Conservation (phyloP, 2,113 vertebrate genomes). For the Osmerus eperlanus region DNA sequence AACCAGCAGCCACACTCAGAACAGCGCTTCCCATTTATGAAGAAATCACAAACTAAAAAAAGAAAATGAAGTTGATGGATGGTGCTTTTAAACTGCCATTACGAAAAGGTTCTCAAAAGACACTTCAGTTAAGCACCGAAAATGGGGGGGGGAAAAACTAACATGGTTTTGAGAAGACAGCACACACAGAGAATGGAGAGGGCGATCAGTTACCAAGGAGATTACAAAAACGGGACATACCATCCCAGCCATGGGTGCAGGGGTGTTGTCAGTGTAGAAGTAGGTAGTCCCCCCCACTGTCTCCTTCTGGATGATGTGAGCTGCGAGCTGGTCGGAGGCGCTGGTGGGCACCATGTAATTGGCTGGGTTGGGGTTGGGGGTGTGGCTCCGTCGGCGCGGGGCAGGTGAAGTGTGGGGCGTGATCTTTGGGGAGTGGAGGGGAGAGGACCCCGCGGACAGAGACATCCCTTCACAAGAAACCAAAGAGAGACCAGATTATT, state of each 20-base stretch:
- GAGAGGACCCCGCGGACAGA: slow-evolving; percentile 95
- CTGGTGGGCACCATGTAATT: slow-evolving; percentile 97
- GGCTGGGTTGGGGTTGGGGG: slow-evolving; percentile 92
- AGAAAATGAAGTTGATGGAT: not conserved
- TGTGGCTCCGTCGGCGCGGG: slow-evolving; percentile 95
- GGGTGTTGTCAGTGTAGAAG: slow-evolving; percentile 97
- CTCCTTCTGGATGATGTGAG: slow-evolving; percentile 97
- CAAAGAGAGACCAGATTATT: not conserved
- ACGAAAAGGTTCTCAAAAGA: not conserved
- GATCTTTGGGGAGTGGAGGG: slow-evolving; percentile 98
- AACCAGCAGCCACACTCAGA: slow-evolving; percentile 34
- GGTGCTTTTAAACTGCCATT: not conserved
- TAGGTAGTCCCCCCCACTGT: slow-evolving; percentile 98
- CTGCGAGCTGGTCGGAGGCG: slow-evolving; percentile 80
- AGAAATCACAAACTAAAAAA: slow-evolving; percentile 48
- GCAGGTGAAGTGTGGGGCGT: slow-evolving; percentile 97
- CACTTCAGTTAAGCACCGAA: no score
- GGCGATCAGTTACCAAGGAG: no score
- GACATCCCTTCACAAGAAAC: slow-evolving; percentile 85
- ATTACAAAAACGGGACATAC: slow-evolving; percentile 64
- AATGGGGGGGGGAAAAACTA: not conserved
- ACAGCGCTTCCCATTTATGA: slow-evolving; percentile 50
- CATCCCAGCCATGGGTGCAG: slow-evolving; percentile 92
- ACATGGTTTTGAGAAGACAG: no score
- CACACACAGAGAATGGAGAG: no score